Evolutionary conservation across 2,797 vertebrate species (phyloP), one percentile per base, ranked within the genome.

Genomic region (Cynopterus sphinx): DNA sequence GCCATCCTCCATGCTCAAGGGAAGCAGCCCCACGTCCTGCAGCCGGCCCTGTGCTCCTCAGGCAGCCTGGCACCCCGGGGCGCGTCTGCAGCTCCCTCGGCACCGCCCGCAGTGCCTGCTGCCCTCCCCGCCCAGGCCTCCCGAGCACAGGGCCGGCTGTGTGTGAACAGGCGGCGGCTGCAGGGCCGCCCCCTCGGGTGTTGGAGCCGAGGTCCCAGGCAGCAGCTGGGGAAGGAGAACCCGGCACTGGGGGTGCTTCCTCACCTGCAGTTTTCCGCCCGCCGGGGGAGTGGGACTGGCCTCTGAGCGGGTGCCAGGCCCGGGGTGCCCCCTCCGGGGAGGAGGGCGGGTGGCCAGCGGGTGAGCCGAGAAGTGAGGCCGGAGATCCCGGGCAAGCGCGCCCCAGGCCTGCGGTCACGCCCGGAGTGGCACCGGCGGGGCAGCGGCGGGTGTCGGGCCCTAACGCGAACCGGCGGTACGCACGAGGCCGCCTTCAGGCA

Each of bases 171-270:
- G 49, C 13, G 4, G 21, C 0, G 17, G 57, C 57, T 2, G 19
- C 21, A 3, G 4, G 24, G 33, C 68, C 12, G 2, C 46, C 16
- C 1, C 0, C 55, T 4, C 33, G 0, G 0, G 0, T 0, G 0
- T 19, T 2, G 1, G 6, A 0, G 2, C 63, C 22, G 31, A 31
- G 51, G 10, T 75, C 57, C 12, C 0, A 53, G 0, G 13, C 5
- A 0, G 26, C 11, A 2, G 26, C 33, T 0, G 0, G 31, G 4
- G 3, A 9, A 33, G n/a, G 31, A 19, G 74, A 36, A 71, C 3
- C 43, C 0, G 16, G 6, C 2, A 0, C 2, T 2, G 65, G 21
- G 4, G 2, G 4, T 26, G 9, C 70, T 6, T 6, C 9, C 24
- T 71, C 57, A 26, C 36, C 24, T 28, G 22, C 73, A 2, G 2